Conservation (phyloP, 2,797 vertebrate genomes). For the Sylvilagus floridanus region DNA sequence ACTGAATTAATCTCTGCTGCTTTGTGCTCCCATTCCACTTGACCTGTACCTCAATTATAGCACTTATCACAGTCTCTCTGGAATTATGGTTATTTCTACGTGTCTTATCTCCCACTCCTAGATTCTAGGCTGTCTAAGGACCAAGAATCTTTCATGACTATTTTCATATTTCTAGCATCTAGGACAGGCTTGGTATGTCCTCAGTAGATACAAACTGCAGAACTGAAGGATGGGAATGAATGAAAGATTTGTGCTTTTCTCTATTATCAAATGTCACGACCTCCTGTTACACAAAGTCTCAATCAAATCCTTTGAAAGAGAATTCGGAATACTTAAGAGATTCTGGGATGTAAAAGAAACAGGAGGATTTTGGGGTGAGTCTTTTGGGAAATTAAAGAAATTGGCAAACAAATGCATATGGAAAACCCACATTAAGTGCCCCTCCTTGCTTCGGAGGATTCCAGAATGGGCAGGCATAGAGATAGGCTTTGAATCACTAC, state of each 20-base stretch:
- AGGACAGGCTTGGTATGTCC: background rate
- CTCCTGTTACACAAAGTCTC: background rate
- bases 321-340: slow-evolving; percentile 37
- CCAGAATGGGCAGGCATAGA: background rate
- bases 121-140: background rate
- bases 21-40: background rate
- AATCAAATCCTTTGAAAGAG: background rate
- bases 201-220: background rate
- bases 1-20: slow-evolving; percentile 36
- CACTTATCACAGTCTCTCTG: slow-evolving; percentile 8
- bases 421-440: background rate
- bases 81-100: background rate
- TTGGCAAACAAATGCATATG: background rate
- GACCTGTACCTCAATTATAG: background rate
- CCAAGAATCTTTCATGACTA: background rate
- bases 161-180: slow-evolving; percentile 34
- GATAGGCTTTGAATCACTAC: background rate
- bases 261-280: background rate
- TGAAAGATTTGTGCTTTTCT: slow-evolving; percentile 8
- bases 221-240: background rate
- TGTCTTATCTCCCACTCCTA: background rate
- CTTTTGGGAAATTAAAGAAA: slow-evolving; percentile 17
- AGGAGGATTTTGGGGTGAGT: background rate
- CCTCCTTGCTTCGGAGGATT: background rate
- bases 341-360: background rate